A percentile compares a stretch with the other conserved stretches of the same genome.
Evolutionary conservation across 2,113 vertebrate species (phyloP).

Genomic region (Xiphophorus hellerii): DNA sequence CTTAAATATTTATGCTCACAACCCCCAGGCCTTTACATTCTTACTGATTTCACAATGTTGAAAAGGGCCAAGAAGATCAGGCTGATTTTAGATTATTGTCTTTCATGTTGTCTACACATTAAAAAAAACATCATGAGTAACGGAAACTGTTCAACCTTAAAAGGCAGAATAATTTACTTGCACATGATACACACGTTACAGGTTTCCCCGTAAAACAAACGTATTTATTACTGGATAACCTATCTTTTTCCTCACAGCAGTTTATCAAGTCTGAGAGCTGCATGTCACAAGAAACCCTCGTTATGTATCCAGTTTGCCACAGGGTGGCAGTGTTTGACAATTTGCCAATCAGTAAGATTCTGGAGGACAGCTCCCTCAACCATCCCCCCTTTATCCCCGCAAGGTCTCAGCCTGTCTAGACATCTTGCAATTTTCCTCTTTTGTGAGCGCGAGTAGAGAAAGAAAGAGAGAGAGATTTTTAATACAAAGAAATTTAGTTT

Average conservation of each 20-base stretch:
- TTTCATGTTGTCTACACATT: neutral
- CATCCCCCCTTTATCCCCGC: slow-evolving; percentile 26
- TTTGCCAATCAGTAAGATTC: neutral
- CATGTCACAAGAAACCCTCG: neutral
- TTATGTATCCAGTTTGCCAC: slow-evolving; percentile 29
- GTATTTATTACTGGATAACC: neutral
- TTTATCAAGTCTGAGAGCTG: neutral
- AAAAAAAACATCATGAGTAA: neutral
- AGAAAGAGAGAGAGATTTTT: neutral
- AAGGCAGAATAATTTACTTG: neutral
- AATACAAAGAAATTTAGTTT: slow-evolving; percentile 20
- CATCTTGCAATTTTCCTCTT: slow-evolving; percentile 43
- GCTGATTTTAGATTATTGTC: neutral
- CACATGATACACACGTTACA: neutral
- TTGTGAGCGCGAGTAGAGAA: neutral
- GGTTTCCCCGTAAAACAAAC: neutral
- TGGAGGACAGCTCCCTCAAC: slow-evolving; percentile 33
- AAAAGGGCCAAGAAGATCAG: neutral
- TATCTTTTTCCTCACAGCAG: neutral
- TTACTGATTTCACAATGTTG: neutral
- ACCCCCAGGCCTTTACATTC: neutral
- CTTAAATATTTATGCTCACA: neutral
- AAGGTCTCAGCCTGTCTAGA: slow-evolving; percentile 60
- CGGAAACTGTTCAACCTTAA: neutral
- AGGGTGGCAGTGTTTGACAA: slow-evolving; percentile 56